phyloP scores from a whole-genome alignment of 2,888 invertebrate species.

The Arenicola marina region DNA sequence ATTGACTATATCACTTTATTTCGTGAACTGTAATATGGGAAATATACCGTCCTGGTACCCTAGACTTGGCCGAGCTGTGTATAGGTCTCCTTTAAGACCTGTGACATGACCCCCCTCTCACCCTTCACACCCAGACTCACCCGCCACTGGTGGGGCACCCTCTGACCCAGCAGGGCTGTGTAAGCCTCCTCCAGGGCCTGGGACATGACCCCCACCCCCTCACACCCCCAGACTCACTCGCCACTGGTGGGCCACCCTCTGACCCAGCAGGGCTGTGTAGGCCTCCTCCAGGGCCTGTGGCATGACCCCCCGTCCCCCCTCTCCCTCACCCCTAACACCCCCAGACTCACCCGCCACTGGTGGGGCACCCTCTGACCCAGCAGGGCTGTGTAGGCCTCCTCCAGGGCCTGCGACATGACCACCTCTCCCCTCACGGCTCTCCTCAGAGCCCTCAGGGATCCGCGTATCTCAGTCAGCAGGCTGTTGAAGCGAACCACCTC shows the following conservation, averaged over 20 bases:
- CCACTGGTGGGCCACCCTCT: conserved; percentile 56
- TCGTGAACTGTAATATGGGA: too few relatives aligned
- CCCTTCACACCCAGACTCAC: too few relatives aligned
- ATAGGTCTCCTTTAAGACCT: conserved; percentile 55
- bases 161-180: conserved; percentile 51
- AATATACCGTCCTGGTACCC: too few relatives aligned
- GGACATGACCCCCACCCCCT: conserved; percentile 60
- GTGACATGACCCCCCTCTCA: conserved; percentile 61
- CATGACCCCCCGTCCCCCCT: conserved; percentile 61
- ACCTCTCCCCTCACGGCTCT: conserved; percentile 54
- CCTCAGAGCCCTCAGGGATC: conserved; percentile 44
- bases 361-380: conserved; percentile 53
- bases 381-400: conserved; percentile 56
- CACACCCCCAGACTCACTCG: too few relatives aligned
- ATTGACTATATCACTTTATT: too few relatives aligned
- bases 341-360: conserved; percentile 55
- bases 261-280: conserved; percentile 52
- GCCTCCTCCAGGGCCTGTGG: conserved; percentile 56
- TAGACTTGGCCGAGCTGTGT: conserved; percentile 52
- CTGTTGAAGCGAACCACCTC: conserved; percentile 59
- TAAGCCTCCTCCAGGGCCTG: conserved; percentile 57
- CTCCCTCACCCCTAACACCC: too few relatives aligned
- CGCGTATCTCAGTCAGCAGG: conserved; percentile 48
- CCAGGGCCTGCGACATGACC: conserved; percentile 58
- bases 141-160: conserved; percentile 56